A percentile compares a stretch with the other conserved stretches of the same genome.
Conservation (phyloP, 2,113 vertebrate genomes). For the Hypocryptadius cinnamomeus region DNA sequence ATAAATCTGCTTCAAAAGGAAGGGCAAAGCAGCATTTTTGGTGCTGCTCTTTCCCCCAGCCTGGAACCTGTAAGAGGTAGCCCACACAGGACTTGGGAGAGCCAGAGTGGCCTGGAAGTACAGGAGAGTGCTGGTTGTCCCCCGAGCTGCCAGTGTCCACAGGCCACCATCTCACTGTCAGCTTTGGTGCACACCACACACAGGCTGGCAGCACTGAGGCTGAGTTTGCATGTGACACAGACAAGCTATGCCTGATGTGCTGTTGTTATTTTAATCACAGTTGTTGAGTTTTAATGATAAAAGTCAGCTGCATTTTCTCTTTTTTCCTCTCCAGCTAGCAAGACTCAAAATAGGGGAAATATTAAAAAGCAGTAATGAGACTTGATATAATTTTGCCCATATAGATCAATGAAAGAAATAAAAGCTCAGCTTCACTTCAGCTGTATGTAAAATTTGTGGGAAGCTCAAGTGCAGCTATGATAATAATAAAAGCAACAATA, state of each 20-base stretch:
- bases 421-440: not conserved
- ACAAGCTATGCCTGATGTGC: not conserved
- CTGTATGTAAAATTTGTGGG: not conserved
- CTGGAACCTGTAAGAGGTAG: not conserved
- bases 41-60: not conserved
- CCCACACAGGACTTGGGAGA: rapidly evolving
- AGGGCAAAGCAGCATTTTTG: not conserved
- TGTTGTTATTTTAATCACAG: constrained; percentile 30
- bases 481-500: not conserved
- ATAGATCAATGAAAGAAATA: not conserved
- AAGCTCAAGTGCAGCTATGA: not conserved
- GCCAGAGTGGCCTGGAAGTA: not conserved
- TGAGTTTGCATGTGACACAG: not conserved
- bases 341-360: not conserved
- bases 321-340: not conserved
- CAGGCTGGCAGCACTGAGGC: not conserved
- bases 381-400: not conserved
- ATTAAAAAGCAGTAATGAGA: not conserved
- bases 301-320: not conserved
- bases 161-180: not conserved
- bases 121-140: not conserved
- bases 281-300: constrained; percentile 30
- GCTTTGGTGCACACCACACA: not conserved
- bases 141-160: rapidly evolving
- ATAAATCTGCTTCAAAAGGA: rapidly evolving